Base-by-base conservation (phyloP, 2,113 vertebrate species). In the Astur gentilis region DNA sequence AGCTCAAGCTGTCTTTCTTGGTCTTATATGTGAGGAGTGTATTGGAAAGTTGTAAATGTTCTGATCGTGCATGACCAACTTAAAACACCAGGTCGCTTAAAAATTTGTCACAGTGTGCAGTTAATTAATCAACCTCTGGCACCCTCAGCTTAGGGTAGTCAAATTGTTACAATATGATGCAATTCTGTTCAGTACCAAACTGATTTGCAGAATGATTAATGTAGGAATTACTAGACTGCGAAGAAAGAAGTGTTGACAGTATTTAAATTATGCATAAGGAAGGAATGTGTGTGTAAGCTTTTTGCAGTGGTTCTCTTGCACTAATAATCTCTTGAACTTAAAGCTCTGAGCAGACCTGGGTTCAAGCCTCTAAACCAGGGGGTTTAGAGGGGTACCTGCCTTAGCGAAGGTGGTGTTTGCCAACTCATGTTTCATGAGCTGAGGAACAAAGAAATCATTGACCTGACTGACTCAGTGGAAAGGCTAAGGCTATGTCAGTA, bases 391-490 rank as follows among this genome's bases (percentile, higher is more conserved):
- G 31, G 16, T 75, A 78, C 50, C 79, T 83, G 34, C 49, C 36
- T 21, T 60, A 80, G 14, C 44, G 75, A 76, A 71, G 62, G 32
- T 38, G 31, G 14, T 85, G 36, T 81, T 89, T 93, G 57, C 87
- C 65, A 95, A 45, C 15, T 91, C 0, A 0, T 54, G 81, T 87
- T 87, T 67, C 44, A 13, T 20, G 77, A 81, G 52, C 47, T 70
- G 23, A 79, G 38, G 20, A 76, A 95, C 84, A 96, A 96, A 94
- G 93, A 76, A 85, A 62, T 95, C 57, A 89, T 91, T 95, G 73
- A 85, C 45, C 72, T 84, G 57, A 71, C 47, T 1, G 1, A 49
- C 47, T 88, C 16, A 7, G 21, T 93, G 91, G 78, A 86, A 94
- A 91, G 71, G 83, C 64, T 69, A 89, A 94, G 45, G 26, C 45